These are phyloP conservation scores for Leguminivora glycinivorella DNA, from an alignment of 1,140 invertebrate species.

Conservation along the genomic window DNA sequence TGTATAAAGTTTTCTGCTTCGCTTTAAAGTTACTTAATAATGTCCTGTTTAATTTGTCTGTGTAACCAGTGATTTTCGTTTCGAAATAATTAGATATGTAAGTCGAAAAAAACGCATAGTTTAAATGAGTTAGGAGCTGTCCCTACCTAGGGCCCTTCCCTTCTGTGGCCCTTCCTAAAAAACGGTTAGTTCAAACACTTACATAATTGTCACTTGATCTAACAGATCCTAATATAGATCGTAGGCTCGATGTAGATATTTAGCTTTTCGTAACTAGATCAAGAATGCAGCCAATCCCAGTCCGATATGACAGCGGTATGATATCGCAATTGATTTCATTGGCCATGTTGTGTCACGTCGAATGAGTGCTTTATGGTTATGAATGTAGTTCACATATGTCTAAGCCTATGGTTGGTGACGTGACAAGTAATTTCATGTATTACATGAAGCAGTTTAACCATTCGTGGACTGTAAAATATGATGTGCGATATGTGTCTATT, in stretches of 20 bases:
- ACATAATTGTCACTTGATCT: background rate
- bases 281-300: slow-evolving; percentile 5
- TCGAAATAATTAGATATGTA: no score
- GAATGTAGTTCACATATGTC: background rate
- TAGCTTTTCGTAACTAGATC: slow-evolving; percentile 6
- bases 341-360: background rate
- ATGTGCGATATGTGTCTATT: background rate
- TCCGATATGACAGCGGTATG: background rate
- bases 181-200: background rate
- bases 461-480: background rate
- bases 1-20: no score
- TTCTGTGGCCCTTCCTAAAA: no score
- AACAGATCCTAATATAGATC: background rate
- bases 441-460: background rate
- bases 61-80: no score
- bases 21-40: no score
- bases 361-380: background rate
- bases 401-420: background rate
- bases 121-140: no score
- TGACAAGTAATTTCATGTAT: background rate
- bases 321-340: slow-evolving; percentile 1
- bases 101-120: no score
- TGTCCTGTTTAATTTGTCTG: no score
- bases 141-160: no score
- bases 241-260: background rate